phyloP scores from a whole-genome alignment of 2,113 vertebrate genomes.

The Psilopogon haemacephalus region DNA sequence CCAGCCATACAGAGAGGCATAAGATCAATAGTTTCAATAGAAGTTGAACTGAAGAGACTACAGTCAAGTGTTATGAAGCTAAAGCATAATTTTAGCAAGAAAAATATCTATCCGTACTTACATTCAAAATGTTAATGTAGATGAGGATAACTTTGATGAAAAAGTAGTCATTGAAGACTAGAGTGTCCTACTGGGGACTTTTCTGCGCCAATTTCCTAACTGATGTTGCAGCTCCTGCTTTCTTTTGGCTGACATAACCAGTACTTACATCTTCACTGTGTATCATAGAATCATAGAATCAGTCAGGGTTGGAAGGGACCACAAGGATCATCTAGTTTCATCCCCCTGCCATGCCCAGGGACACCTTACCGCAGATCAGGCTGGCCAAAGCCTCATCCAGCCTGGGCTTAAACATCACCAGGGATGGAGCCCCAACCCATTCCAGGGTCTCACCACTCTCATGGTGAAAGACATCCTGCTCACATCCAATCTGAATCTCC shows the following conservation, averaged over 20 bases:
- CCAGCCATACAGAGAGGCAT: neutral
- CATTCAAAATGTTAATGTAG: neutral
- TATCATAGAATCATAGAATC: no score
- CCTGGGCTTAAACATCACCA: no score
- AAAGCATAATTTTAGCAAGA: neutral
- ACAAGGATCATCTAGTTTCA: no score
- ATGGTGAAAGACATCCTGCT: no score
- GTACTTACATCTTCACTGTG: neutral
- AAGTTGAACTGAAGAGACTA: neutral
- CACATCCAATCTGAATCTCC: no score
- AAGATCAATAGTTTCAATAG: neutral
- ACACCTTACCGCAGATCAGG: no score
- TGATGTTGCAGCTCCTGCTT: neutral
- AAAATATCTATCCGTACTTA: neutral
- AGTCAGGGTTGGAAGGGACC: no score
- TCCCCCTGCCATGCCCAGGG: no score
- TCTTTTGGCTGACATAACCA: neutral
- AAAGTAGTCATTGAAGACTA: neutral
- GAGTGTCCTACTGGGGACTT: neutral
- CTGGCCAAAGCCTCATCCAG: no score
- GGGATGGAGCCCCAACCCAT: no score
- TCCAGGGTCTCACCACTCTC: no score
- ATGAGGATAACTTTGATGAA: neutral
- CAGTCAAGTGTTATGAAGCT: neutral
- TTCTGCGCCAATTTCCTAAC: neutral